Evolutionary conservation across 37 sponge, comb jelly and placozoan species (phyloP).

Genomic region (Beroe forskalii): DNA sequence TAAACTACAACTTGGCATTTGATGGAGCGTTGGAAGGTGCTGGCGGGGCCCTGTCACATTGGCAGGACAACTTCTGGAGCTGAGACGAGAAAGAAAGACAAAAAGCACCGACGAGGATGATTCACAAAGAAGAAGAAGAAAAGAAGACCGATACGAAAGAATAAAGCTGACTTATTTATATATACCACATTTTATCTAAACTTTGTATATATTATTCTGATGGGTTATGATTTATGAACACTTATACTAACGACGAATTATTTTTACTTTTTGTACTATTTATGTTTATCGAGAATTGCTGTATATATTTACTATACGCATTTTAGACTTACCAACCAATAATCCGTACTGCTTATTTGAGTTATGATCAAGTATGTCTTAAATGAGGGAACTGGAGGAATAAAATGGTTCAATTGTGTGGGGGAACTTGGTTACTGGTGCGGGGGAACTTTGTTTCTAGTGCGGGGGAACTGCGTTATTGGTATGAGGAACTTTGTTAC

Average conservation of each 20-base stretch:
- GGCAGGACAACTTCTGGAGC: too few relatives aligned
- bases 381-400: too few relatives aligned
- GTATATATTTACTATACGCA: slow-evolving; percentile 20
- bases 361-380: too few relatives aligned
- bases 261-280: slow-evolving; percentile 10
- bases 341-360: background rate
- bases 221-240: background rate
- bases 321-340: slow-evolving; percentile 15
- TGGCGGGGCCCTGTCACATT: background rate
- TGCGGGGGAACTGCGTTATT: too few relatives aligned
- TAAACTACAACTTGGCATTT: background rate
- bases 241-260: too few relatives aligned
- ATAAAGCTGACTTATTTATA: slow-evolving; percentile 21
- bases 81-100: too few relatives aligned
- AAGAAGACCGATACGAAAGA: slow-evolving; percentile 2
- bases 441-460: too few relatives aligned
- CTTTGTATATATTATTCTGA: background rate
- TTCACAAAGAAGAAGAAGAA: background rate
- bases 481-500: too few relatives aligned
- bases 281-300: background rate
- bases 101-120: background rate
- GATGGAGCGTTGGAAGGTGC: background rate
- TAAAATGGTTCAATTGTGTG: too few relatives aligned
- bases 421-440: too few relatives aligned
- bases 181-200: background rate